These are phyloP conservation scores for Leptoclinus maculatus DNA, from an alignment of 2,797 vertebrate species.

Conservation along the genomic window DNA sequence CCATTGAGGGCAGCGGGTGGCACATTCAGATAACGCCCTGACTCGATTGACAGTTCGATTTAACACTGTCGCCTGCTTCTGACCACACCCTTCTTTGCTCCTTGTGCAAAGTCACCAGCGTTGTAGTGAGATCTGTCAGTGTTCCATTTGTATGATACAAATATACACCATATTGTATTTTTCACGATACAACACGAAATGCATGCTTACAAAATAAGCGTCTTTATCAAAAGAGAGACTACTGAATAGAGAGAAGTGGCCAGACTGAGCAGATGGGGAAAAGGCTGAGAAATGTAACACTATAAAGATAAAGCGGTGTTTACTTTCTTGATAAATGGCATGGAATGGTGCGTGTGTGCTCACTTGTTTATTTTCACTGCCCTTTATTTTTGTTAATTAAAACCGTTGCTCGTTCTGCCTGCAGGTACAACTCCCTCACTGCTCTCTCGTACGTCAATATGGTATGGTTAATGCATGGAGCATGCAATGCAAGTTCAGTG, in stretches of 20 bases:
- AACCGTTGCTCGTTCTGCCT: constrained; percentile 14
- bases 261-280: neutral
- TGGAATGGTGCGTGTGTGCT: constrained; percentile 24
- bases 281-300: constrained; percentile 10
- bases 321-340: constrained; percentile 40
- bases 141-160: constrained; percentile 1
- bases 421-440: constrained; percentile 20
- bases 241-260: neutral
- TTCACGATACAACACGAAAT: neutral
- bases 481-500: neutral
- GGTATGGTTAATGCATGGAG: constrained; percentile 7
- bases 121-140: neutral
- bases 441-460: neutral
- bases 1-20: constrained; percentile 24
- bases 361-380: constrained; percentile 34
- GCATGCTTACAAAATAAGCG: neutral
- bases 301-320: constrained; percentile 13
- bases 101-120: neutral
- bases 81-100: neutral
- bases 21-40: constrained; percentile 50
- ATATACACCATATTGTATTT: neutral
- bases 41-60: constrained; percentile 23
- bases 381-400: constrained; percentile 52
- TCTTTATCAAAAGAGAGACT: neutral
- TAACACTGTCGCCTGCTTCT: constrained; percentile 12